Evolutionary conservation across 1,140 invertebrate genomes (phyloP), one percentile per base, ranked within the genome.

Genomic region (Mamestra configurata): DNA sequence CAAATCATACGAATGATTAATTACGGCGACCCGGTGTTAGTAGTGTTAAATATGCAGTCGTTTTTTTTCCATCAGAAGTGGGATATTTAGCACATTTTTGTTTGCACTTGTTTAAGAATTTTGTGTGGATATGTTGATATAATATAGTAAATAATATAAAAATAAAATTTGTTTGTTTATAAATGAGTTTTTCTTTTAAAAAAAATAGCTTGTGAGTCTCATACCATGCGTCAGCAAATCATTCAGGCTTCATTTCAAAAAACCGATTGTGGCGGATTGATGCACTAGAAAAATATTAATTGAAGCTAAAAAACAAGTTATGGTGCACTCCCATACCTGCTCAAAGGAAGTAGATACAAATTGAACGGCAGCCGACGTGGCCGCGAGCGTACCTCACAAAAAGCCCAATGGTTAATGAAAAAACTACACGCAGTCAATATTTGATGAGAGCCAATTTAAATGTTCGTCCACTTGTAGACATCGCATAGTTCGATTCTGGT

Each of bases 371-470:
- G 85, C 80, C 79, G 76, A 57, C 77, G 27, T 70, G 78, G 64
- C 40, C 85, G 86, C 79, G 79, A 81, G 82, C 84, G 84, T 84
- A 81, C 81, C 85, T 82, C 87, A 88, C 88, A 94, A 94, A 92
- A 93, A 92, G 85, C 85, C 84, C 82, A 80, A 85, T 85, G 88
- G 92, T 90, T 93, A 94, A 91, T 93, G 90, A 93, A 94, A 94
- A 94, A 94, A 94, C 92, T 94, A 94, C 90, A 93, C 86, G 88
- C 88, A 93, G 91, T 93, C 93, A 93, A 94, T 94, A 94, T 93
- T 93, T 94, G 92, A 94, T 93, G 93, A 94, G 93, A 91, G 92
- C 90, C 93, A 93, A 94, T 94, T 94, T 94, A 92, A 93, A 94
- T 93, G 93, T 89, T 93, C 93, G 89, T 93, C 91, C 93, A 93